Evolutionary conservation across 2,113 vertebrate species (phyloP).

Genomic region (Budorcas taxicolor): DNA sequence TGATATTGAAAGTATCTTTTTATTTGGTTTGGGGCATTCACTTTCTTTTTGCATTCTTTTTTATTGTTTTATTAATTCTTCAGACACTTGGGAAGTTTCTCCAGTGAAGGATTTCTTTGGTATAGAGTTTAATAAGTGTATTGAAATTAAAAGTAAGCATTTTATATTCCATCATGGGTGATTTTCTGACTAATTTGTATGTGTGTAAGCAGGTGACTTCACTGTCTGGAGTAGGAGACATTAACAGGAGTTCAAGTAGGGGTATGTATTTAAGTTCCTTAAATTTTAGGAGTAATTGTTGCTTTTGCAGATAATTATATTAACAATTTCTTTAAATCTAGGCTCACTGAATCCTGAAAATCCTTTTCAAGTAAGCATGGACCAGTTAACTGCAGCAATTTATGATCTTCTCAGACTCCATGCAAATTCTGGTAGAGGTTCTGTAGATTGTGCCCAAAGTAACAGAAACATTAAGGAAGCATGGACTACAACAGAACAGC

Average conservation of each 20-base stretch:
- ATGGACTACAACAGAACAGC: constrained; percentile 89
- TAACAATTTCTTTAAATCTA: constrained; percentile 68
- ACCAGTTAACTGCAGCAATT: constrained; percentile 86
- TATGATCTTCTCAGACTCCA: constrained; percentile 90
- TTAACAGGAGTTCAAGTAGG: constrained; percentile 50
- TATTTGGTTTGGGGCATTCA: not conserved
- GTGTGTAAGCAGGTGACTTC: constrained; percentile 79
- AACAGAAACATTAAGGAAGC: constrained; percentile 83
- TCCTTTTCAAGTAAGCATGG: constrained; percentile 85
- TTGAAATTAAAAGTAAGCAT: constrained; percentile 5
- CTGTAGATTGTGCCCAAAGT: constrained; percentile 50
- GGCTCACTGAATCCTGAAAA: constrained; percentile 76
- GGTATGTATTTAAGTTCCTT: constrained; percentile 73
- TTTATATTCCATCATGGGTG: not conserved
- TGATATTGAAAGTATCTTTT: constrained; percentile 15
- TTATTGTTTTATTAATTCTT: constrained; percentile 24
- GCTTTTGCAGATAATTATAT: constrained; percentile 17
- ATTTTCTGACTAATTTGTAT: constrained; percentile 25
- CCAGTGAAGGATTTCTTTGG: constrained; percentile 3
- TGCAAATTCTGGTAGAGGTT: constrained; percentile 78
- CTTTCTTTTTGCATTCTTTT: not conserved
- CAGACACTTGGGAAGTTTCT: not conserved
- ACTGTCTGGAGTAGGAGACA: constrained; percentile 72
- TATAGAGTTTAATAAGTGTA: not conserved
- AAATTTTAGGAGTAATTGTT: not conserved